Percentiles rank a stretch among this genome's conserved stretches.
Evolutionary conservation across 2,888 invertebrate species (phyloP).

Genomic region (Limnephilus marmoratus): DNA sequence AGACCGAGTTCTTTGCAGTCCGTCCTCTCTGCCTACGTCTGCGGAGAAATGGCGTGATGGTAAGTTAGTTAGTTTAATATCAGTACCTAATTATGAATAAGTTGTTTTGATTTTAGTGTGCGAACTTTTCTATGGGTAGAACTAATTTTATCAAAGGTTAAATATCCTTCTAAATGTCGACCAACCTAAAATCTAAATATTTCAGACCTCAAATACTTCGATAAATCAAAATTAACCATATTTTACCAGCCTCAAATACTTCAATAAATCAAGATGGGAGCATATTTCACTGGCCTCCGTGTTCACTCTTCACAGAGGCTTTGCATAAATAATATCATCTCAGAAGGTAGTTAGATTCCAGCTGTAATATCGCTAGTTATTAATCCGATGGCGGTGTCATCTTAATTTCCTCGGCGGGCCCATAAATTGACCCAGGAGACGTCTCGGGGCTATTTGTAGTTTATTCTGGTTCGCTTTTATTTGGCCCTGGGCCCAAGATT

Average conservation of each 20-base stretch:
- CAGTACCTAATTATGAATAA: no score
- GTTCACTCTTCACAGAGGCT: not conserved
- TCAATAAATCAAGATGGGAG: not conserved
- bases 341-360: constrained; percentile 7
- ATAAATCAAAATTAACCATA: not conserved
- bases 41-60: no score
- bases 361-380: constrained; percentile 42
- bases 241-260: not conserved
- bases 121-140: no score
- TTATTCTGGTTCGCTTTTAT: constrained; percentile 61
- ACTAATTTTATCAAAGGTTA: no score
- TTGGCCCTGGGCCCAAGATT: constrained; percentile 52
- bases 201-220: not conserved
- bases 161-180: not conserved
- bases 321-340: not conserved
- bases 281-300: not conserved
- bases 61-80: no score
- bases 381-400: constrained; percentile 56
- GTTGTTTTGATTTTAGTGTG: no score
- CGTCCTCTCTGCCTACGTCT: no score
- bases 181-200: not conserved
- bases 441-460: constrained; percentile 59
- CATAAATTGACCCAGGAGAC: constrained; percentile 63
- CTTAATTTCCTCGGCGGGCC: constrained; percentile 64
- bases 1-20: no score